Conservation (phyloP, 1,140 invertebrate species). For the Ips typographus region DNA sequence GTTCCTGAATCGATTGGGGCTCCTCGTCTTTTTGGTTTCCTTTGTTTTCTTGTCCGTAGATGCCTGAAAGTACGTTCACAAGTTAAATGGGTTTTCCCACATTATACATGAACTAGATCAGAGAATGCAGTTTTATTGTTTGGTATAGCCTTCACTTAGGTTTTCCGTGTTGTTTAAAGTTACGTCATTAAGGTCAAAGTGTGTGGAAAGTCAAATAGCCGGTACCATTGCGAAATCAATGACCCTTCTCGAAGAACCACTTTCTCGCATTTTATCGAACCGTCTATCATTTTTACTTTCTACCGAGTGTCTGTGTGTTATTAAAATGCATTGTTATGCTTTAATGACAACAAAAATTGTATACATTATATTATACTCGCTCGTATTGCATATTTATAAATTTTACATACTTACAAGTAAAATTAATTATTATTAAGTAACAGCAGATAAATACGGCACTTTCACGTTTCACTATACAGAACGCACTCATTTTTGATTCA, state of each 20-base stretch:
- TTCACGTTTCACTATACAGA: slow-evolving; percentile 28
- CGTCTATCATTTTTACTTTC: slow-evolving; percentile 18
- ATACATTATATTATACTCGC: not conserved
- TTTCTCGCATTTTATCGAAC: slow-evolving; percentile 18
- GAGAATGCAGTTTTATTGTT: no score
- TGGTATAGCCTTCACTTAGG: no score
- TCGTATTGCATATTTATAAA: not conserved
- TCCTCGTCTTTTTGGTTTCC: slow-evolving; percentile 48
- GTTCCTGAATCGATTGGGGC: slow-evolving; percentile 61
- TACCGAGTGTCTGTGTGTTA: slow-evolving; percentile 1
- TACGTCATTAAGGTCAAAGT: slow-evolving; percentile 8
- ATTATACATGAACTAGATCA: no score
- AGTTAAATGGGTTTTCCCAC: not conserved
- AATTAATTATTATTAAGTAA: slow-evolving; percentile 26
- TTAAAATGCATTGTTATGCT: not conserved
- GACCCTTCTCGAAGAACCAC: slow-evolving; percentile 10
- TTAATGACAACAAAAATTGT: not conserved
- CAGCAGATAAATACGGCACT: slow-evolving; percentile 25
- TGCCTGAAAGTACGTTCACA: slow-evolving; percentile 37
- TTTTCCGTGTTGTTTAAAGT: not conserved
- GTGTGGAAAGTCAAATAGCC: not conserved
- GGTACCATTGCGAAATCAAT: slow-evolving; percentile 10
- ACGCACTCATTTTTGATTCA: slow-evolving; percentile 6
- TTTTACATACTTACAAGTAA: slow-evolving; percentile 19
- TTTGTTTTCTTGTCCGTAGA: slow-evolving; percentile 43